Evolutionary conservation across 1,140 invertebrate genomes (phyloP), one percentile per base, ranked within the genome.

Genomic region (Augochlora pura): DNA sequence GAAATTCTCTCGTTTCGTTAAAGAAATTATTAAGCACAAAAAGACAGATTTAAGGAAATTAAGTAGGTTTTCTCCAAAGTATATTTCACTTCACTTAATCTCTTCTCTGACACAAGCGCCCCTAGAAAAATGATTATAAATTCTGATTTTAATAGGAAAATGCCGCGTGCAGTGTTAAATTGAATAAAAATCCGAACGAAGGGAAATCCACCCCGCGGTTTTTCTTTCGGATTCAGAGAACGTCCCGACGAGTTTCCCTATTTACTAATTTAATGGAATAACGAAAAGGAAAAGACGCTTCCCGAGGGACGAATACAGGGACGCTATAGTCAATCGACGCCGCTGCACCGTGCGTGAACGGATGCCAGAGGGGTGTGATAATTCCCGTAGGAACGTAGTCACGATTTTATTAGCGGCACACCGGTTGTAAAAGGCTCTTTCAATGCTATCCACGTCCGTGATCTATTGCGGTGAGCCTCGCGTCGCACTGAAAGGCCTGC

Each of bases 401-500:
- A 60, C 69, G 38, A 75, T 64, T 67, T 83, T 46, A 54, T 82
- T 64, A 77, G 57, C 54, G 39, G 65, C 60, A 64, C 77, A 54
- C 12, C n/a, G 39, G 21, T 69, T n/a, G 57, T 21, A 21, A 46
- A 49, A 67, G 21, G 23, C 66, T 42, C 14, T 76, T 68, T 46
- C 42, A 52, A 67, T 60, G 59, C 73, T 46, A 25, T 25, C 23
- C n/a, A 7, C n/a, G 9, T 59, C 10, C 9, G 23, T 10, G 23
- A 25, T 59, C 10, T 25, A 25, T 59, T 12, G 10, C 8, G 57
- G 23, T 3, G 10, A 12, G n/a, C n/a, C 23, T 25, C 10, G 18
- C 0, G 9, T 25, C 5, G 9, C 57, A 1, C 0, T 59, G n/a
- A 54, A 54, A 54, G 7, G 46, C 21, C 2, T 16, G 16, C n/a